A percentile compares a stretch with the other conserved stretches of the same genome.
phyloP scores from a whole-genome alignment of 2,113 vertebrate genomes.

The Ptilonorhynchus violaceus region DNA sequence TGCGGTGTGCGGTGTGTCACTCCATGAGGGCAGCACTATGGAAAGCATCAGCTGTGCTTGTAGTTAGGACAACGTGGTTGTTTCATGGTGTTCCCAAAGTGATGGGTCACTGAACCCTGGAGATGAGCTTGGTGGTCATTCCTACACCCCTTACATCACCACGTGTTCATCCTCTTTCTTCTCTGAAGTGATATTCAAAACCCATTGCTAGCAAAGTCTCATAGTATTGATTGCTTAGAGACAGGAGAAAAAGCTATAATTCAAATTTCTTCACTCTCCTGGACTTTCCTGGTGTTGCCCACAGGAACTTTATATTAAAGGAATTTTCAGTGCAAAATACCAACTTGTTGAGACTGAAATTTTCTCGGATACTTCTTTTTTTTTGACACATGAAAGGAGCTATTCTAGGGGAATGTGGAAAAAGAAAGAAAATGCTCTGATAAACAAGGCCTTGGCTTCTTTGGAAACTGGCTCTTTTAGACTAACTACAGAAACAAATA shows the following conservation, averaged over 20 bases:
- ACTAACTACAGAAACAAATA: background rate
- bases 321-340: background rate
- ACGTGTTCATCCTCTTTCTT: background rate
- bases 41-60: background rate
- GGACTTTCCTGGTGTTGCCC: background rate
- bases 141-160: background rate
- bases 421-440: constrained; percentile 7
- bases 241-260: background rate
- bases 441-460: background rate
- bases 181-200: background rate
- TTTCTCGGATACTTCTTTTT: background rate
- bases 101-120: no score
- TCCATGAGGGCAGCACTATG: background rate
- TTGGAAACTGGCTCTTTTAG: background rate
- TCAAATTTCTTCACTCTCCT: background rate
- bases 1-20: fast-evolving
- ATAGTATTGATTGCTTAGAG: background rate
- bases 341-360: background rate
- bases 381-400: background rate
- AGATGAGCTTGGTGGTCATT: background rate
- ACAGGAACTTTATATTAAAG: background rate
- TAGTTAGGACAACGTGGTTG: background rate
- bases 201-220: background rate
- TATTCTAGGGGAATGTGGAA: background rate
- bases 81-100: background rate